Base-by-base conservation (phyloP, 2,888 invertebrate genomes). In the Epicampocera succincta region DNA sequence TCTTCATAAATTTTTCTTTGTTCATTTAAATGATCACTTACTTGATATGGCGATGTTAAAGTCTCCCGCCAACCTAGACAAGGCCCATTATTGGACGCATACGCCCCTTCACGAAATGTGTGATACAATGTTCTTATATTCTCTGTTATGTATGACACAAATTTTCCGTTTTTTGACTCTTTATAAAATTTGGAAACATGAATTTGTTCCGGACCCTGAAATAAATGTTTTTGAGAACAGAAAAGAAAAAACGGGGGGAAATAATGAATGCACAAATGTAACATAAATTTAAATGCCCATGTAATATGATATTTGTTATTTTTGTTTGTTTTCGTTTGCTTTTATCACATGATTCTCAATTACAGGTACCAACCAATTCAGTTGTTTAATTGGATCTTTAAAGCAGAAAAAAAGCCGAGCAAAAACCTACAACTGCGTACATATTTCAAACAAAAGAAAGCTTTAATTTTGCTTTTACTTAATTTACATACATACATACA, bases 61-160 rank as follows among this genome's bases (percentile, higher is more conserved):
- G 94, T 95, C 85, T 97, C 97, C 82, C 98, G 94, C 96, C 96
- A 97, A 74, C 98, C 98, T 81, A 98, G 93, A 90, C 97, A 97
- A 83, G 95, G 96, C 63, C 97, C 97, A 92, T 97, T 96, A 92
- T 97, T 97, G 88, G 98, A 98, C 91, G 96, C 95, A 92, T 96
- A 96, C 86, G 97, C 96, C 84, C 98, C 98, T 90, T 96, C 94
- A 85, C 97, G 95, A 92, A 98, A 97, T 84, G 95, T 95, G 87
- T 98, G 97, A 91, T 96, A 98, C 46, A 98, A 92, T 66, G 98
- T 98, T 88, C 94, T 94, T 73, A 96, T 95, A 90, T 98, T 98
- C 87, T 97, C 96, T 90, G 95, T 95, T 84, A 97, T 92, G 90
- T 94, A 97, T 88, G 95, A 95, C 84, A 97, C 92, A 91, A 94